These are phyloP conservation scores for Sebastes matsubarae DNA, from an alignment of 2,797 vertebrate species.

Conservation along the genomic window DNA sequence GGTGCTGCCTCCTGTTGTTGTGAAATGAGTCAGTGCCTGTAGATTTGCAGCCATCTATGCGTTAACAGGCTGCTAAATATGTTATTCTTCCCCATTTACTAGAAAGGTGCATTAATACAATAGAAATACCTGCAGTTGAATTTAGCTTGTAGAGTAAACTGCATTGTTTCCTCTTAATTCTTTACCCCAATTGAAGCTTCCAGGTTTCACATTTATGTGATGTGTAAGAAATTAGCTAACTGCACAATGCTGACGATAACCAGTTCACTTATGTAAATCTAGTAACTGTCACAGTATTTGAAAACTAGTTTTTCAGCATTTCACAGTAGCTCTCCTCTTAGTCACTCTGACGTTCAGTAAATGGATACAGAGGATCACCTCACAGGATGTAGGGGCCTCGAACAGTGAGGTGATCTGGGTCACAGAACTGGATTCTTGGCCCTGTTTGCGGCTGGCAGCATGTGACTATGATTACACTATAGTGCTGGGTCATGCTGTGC, in stretches of 20 bases:
- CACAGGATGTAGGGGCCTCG: constrained; percentile 7
- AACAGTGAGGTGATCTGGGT: constrained; percentile 50
- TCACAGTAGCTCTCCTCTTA: not conserved
- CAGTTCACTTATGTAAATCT: not conserved
- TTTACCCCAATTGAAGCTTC: not conserved
- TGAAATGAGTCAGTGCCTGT: not conserved
- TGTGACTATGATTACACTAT: constrained; percentile 73
- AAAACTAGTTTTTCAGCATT: not conserved
- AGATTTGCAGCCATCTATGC: not conserved
- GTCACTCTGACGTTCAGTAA: constrained; percentile 4
- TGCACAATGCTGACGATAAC: not conserved
- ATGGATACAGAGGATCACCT: constrained; percentile 24
- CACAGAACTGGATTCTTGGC: constrained; percentile 56
- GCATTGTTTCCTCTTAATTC: not conserved
- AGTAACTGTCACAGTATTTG: not conserved
- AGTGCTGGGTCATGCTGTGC: constrained; percentile 57
- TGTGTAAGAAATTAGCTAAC: not conserved
- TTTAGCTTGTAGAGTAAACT: not conserved
- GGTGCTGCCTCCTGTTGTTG: not conserved
- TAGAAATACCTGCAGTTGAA: not conserved
- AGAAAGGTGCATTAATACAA: not conserved
- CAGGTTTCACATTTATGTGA: not conserved
- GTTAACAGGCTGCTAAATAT: not conserved
- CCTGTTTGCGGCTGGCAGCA: constrained; percentile 50
- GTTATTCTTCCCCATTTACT: not conserved